Evolutionary conservation across 2,113 vertebrate species (phyloP).

Genomic region (Epinephelus cyanopodus): DNA sequence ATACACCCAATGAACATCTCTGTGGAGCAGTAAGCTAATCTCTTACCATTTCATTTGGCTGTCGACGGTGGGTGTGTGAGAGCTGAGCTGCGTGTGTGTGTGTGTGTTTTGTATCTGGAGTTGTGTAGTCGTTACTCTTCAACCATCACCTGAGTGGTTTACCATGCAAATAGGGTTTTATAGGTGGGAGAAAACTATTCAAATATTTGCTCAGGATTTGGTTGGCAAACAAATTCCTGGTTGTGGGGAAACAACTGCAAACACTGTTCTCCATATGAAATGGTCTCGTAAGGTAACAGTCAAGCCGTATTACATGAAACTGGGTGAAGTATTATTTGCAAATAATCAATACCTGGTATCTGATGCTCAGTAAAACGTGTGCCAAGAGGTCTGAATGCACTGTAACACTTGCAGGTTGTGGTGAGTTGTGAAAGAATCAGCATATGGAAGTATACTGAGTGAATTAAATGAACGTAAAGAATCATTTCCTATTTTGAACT

Average conservation of each 20-base stretch:
- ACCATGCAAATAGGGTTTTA: slow-evolving; percentile 40
- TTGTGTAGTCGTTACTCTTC: slow-evolving; percentile 8
- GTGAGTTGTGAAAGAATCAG: background rate
- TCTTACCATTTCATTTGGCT: slow-evolving; percentile 21
- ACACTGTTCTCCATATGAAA: background rate
- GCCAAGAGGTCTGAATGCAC: background rate
- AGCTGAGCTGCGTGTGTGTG: slow-evolving; percentile 2
- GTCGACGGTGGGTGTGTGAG: background rate
- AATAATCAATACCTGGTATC: background rate
- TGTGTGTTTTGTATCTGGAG: background rate
- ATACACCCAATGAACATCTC: slow-evolving; percentile 27
- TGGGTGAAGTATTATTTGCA: background rate
- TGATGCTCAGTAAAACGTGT: background rate
- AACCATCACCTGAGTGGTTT: slow-evolving; percentile 20
- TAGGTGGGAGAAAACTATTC: slow-evolving; percentile 7
- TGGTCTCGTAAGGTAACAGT: background rate
- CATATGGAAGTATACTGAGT: background rate
- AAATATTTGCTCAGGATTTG: slow-evolving; percentile 56
- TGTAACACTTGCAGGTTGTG: too few relatives aligned
- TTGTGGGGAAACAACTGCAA: background rate
- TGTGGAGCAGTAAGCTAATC: slow-evolving; percentile 34
- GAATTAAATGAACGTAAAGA: background rate
- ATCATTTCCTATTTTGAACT: background rate
- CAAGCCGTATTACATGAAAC: background rate
- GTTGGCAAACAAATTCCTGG: slow-evolving; percentile 24